These are phyloP conservation scores for Todiramphus chloris DNA, from an alignment of 2,113 vertebrate genomes.

Conservation along the genomic window DNA sequence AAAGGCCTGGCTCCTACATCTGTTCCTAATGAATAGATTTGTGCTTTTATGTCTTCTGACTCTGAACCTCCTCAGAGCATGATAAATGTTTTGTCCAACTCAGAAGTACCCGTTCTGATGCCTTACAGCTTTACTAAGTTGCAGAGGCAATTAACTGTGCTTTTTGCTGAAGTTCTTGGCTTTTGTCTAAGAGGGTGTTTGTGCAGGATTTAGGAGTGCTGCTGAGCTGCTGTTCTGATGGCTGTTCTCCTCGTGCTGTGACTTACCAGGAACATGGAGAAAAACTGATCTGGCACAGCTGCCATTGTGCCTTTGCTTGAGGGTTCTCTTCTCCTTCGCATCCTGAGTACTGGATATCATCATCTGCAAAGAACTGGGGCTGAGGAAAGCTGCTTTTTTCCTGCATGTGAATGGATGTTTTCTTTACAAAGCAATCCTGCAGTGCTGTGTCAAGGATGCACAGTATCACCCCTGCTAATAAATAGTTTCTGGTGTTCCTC, in stretches of 20 bases:
- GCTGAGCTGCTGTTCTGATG: neutral
- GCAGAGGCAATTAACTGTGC: neutral
- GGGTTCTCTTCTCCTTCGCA: neutral
- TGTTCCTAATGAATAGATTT: neutral
- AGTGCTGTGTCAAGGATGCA: neutral
- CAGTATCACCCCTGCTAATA: neutral
- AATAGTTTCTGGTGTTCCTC: neutral
- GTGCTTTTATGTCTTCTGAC: neutral
- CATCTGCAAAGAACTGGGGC: neutral
- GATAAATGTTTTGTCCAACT: neutral
- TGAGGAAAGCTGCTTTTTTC: neutral
- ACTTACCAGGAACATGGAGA: neutral
- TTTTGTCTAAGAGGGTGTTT: neutral
- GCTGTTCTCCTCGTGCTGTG: neutral
- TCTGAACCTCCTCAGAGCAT: neutral
- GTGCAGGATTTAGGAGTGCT: neutral
- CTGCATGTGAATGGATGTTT: neutral
- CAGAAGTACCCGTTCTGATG: neutral
- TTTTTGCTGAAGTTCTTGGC: neutral
- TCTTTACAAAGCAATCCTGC: neutral
- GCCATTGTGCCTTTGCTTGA: neutral
- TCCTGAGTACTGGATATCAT: neutral
- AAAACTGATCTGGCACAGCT: neutral
- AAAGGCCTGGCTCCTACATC: neutral
- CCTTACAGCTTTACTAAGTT: neutral